Percentiles rank a stretch among this genome's conserved stretches.
Evolutionary conservation across 2,888 invertebrate genomes (phyloP).

Genomic region (Sphinx pinastri): DNA sequence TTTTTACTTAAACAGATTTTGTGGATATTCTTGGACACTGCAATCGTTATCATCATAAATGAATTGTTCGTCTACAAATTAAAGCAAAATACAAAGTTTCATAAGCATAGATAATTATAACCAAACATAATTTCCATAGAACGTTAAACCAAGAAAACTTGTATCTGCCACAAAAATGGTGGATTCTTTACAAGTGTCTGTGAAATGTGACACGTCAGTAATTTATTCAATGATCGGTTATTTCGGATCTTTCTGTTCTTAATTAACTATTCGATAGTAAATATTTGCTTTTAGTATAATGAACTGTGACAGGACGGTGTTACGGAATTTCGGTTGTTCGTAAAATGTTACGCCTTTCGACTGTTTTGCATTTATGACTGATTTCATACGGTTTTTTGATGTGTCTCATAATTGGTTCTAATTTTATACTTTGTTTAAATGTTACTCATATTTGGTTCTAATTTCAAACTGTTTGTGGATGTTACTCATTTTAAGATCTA

Average conservation of each 20-base stretch:
- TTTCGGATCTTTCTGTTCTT: slow-evolving; percentile 61
- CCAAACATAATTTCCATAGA: slow-evolving; percentile 65
- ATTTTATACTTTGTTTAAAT: too few relatives aligned
- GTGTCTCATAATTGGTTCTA: too few relatives aligned
- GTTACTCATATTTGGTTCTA: too few relatives aligned
- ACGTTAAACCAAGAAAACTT: slow-evolving; percentile 38
- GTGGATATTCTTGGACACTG: too few relatives aligned
- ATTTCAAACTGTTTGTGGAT: too few relatives aligned
- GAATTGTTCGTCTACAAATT: too few relatives aligned
- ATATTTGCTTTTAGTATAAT: slow-evolving; percentile 64
- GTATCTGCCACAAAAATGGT: slow-evolving; percentile 63
- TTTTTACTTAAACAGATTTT: too few relatives aligned
- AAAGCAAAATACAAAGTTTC: too few relatives aligned
- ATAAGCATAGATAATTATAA: slow-evolving; percentile 38
- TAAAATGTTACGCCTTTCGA: background rate
- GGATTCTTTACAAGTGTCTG: slow-evolving; percentile 70
- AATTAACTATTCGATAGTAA: slow-evolving; percentile 71
- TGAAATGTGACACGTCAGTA: slow-evolving; percentile 73
- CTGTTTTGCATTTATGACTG: background rate
- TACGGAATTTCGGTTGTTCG: background rate
- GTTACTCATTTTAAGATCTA: too few relatives aligned
- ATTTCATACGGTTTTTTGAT: too few relatives aligned
- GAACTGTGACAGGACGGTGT: slow-evolving; percentile 50
- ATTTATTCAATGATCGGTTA: slow-evolving; percentile 74
- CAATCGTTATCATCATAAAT: too few relatives aligned